Base-by-base conservation (phyloP, 2,888 invertebrate genomes). In the Sycophila texana region DNA sequence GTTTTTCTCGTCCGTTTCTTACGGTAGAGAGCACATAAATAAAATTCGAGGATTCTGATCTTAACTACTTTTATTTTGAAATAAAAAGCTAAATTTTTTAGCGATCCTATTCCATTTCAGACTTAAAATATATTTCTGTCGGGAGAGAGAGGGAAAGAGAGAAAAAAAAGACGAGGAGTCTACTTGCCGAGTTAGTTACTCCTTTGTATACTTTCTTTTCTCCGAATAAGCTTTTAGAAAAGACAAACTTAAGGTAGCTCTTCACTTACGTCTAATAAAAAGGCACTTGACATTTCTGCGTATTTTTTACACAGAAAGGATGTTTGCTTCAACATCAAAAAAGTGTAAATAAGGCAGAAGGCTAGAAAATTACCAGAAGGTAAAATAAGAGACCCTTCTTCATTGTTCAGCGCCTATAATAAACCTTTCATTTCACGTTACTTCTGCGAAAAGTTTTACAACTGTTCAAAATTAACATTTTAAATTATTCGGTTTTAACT, bases 211-310 rank as follows among this genome's bases (percentile, higher is more conserved):
- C 58, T 53, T 22, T 57, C 39, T 10, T 55, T 13, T 72, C 30
- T 71, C 51, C 20, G 49, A 49, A 71, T 49, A n/a, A n/a, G 51
- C 22, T 61, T 61, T 49, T 72, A 49, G 26, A n/a, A 49, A 51
- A 72, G 61, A 72, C 18, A 72, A 47, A 72, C 61, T 72, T 72
- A 72, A 51, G 49, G n/a, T 14, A 16, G 51, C 61, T 47, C 63
- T 51, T 10, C 39, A 49, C 14, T 20, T 7, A 49, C 10, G 26
- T 61, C 51, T 61, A n/a, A 61, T 72, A 57, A 72, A 72, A 72
- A 61, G 20, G 61, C 10, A 58, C 72, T 72, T 72, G 72, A 61
- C 72, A 30, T 72, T 18, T 72, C 47, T 47, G 63, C 63, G 47
- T 63, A 63, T 18, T 39, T 63, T 63, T 63, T 47, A 63, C 39